A percentile compares a stretch with the other conserved stretches of the same genome.
These are phyloP conservation scores for Cryptomyrus ogoouensis DNA, from an alignment of 2,113 vertebrate genomes.

Conservation along the genomic window DNA sequence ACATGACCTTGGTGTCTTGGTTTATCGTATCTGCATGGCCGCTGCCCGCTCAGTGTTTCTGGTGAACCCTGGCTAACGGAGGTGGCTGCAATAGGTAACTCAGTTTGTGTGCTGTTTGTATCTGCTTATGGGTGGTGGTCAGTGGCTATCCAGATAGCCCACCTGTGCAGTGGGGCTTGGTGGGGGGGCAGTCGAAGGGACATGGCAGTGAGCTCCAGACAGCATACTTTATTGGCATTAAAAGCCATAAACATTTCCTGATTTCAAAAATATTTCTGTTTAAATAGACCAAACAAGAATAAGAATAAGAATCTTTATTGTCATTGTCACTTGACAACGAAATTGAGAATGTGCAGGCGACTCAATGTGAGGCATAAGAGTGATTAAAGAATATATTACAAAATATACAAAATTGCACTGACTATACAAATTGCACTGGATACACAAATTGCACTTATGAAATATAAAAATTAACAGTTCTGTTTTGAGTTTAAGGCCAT, in stretches of 20 bases:
- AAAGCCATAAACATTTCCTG: neutral
- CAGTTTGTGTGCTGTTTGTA: constrained; percentile 31
- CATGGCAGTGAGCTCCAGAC: neutral
- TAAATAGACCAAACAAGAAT: neutral
- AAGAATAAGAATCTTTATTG: no score
- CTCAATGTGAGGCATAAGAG: no score
- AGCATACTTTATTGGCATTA: neutral
- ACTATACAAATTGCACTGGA: no score
- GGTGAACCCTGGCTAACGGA: neutral
- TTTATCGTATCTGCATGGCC: constrained; percentile 19
- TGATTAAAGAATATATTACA: no score
- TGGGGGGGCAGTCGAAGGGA: neutral
- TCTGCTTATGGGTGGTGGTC: constrained; percentile 36
- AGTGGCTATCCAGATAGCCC: constrained; percentile 19
- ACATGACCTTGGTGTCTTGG: neutral
- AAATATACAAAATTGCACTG: no score
- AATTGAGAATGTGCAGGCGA: no score
- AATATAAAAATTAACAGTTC: no score
- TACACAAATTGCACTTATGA: no score
- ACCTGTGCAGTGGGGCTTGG: neutral
- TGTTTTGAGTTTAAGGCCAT: no score
- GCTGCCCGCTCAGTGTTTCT: neutral
- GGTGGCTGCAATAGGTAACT: neutral
- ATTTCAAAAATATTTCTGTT: neutral
- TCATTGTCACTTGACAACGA: no score